Percentiles rank a stretch among this genome's conserved stretches.
These are phyloP conservation scores for Heterohyrax brucei DNA, from an alignment of 2,797 vertebrate genomes.

Conservation along the genomic window DNA sequence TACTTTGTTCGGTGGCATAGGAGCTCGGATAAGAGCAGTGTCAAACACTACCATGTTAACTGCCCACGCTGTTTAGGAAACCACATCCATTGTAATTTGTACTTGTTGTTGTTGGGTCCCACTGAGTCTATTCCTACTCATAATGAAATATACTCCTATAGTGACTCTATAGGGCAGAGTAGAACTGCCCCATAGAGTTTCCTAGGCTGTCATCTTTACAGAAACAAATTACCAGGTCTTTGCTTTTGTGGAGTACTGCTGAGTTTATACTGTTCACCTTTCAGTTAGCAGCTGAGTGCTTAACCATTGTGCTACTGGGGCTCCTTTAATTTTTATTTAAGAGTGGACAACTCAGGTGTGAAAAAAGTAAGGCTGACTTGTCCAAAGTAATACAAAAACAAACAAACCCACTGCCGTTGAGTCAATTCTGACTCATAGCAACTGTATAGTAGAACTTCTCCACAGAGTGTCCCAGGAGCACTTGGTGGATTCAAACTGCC, in stretches of 20 bases:
- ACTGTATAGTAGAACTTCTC: too few species aligned
- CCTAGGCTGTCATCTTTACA: background rate
- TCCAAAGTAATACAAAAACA: background rate
- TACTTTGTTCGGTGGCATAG: background rate
- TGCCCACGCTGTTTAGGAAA: slow-evolving; percentile 49
- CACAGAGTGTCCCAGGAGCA: too few species aligned
- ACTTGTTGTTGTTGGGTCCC: background rate
- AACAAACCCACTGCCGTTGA: too few species aligned
- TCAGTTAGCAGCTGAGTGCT: background rate
- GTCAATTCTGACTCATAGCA: too few species aligned
- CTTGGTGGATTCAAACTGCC: too few species aligned
- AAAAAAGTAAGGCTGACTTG: slow-evolving; percentile 33
- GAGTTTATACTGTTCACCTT: too few species aligned
- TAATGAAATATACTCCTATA: too few species aligned
- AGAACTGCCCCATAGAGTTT: background rate
- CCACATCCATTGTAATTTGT: background rate
- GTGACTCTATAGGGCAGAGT: background rate
- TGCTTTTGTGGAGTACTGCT: background rate
- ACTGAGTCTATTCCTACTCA: background rate
- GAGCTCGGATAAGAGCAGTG: background rate
- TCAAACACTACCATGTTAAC: slow-evolving; percentile 35
- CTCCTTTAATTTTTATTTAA: slow-evolving; percentile 45
- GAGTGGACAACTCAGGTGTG: background rate
- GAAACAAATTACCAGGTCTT: background rate
- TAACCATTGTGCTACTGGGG: background rate